These are phyloP conservation scores for Leptosomus discolor DNA, from an alignment of 2,113 vertebrate genomes.

Conservation along the genomic window DNA sequence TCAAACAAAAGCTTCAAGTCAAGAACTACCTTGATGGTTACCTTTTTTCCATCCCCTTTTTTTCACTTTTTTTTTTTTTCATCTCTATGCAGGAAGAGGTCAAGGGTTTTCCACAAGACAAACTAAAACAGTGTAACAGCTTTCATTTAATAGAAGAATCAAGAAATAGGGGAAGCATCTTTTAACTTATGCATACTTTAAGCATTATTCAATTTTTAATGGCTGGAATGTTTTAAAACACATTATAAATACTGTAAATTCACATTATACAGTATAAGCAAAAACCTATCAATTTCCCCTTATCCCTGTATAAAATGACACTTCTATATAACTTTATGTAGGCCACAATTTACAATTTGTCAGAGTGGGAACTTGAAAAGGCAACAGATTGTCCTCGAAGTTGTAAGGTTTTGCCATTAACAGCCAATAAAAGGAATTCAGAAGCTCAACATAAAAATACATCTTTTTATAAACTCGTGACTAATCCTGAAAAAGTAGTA, in stretches of 20 bases:
- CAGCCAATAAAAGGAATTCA: neutral
- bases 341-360: neutral
- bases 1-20: neutral
- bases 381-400: neutral
- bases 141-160: neutral
- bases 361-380: neutral
- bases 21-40: neutral
- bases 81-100: neutral
- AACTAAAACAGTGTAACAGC: neutral
- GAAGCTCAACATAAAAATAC: neutral
- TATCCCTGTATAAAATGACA: neutral
- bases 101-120: neutral
- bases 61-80: too few relatives aligned
- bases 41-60: fast-evolving
- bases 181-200: neutral
- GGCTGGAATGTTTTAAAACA: neutral
- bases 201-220: neutral
- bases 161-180: neutral
- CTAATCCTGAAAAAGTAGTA: neutral
- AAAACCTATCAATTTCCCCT: neutral
- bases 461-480: neutral
- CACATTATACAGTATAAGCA: neutral
- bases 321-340: neutral
- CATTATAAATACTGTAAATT: neutral
- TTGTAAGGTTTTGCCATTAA: neutral